phyloP scores from a whole-genome alignment of 2,888 invertebrate genomes.

The Lepas anatifera region DNA sequence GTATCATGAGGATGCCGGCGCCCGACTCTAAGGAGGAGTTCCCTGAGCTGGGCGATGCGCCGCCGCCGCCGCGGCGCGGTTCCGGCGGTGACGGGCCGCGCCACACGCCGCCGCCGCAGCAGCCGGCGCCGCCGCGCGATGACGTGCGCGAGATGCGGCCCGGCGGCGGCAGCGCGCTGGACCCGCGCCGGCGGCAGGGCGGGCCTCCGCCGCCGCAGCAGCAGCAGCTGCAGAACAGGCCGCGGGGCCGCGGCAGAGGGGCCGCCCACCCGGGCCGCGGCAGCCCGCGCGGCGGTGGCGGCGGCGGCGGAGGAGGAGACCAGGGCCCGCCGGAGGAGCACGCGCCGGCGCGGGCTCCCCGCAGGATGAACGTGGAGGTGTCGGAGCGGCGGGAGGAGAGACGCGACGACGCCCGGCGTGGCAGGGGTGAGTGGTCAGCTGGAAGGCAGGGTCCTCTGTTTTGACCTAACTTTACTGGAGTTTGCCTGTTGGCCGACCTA shows the following conservation, averaged over 20 bases:
- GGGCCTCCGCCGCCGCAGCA: background rate
- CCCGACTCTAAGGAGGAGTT: slow-evolving; percentile 8
- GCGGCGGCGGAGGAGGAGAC: background rate
- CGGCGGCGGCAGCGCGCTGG: background rate
- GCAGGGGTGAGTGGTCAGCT: background rate
- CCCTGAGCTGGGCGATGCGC: background rate
- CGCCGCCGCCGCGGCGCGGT: background rate
- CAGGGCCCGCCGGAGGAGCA: background rate
- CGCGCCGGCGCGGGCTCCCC: background rate
- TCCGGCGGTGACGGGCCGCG: slow-evolving; percentile 1
- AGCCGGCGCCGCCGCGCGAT: too few relatives aligned
- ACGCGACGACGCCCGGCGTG: too few relatives aligned
- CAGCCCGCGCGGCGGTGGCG: background rate
- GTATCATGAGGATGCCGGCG: background rate
- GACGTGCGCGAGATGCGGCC: background rate
- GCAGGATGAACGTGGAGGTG: background rate
- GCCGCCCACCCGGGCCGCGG: background rate
- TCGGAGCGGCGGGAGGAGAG: background rate
- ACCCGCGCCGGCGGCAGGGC: background rate
- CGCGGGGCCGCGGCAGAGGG: background rate
- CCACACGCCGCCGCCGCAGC: too few relatives aligned
- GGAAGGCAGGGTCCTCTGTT: too few relatives aligned
- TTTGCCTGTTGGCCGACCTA: too few relatives aligned
- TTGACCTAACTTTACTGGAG: too few relatives aligned
- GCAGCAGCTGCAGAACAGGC: too few relatives aligned